Evolutionary conservation across 2,113 vertebrate species (phyloP).

Genomic region (Antechinus flavipes): DNA sequence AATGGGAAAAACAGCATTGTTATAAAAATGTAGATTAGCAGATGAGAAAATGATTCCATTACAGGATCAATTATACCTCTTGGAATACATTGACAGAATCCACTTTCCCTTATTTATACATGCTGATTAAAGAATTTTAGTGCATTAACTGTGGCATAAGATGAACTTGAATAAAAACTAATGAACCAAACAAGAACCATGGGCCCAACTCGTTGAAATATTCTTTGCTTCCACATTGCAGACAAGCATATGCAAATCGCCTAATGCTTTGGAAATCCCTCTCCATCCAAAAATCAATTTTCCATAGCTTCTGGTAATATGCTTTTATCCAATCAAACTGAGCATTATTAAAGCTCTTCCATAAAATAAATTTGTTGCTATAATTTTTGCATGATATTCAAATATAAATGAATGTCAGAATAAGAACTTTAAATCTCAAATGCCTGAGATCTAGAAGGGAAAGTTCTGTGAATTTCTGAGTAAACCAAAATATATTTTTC

Average conservation of each 20-base stretch:
- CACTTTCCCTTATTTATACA: slow-evolving; percentile 57
- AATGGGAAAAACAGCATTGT: slow-evolving; percentile 24
- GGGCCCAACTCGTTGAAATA: slow-evolving; percentile 62
- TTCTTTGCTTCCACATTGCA: slow-evolving; percentile 56
- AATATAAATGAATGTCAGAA: slow-evolving; percentile 33
- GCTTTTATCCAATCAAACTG: slow-evolving; percentile 68
- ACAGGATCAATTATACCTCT: slow-evolving; percentile 52
- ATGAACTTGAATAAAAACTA: slow-evolving; percentile 70
- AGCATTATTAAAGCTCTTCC: slow-evolving; percentile 62
- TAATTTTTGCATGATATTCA: slow-evolving; percentile 50
- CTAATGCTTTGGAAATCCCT: slow-evolving; percentile 73
- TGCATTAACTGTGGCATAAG: slow-evolving; percentile 56
- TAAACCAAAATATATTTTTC: slow-evolving; percentile 56
- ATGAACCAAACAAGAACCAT: slow-evolving; percentile 68
- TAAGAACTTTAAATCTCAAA: slow-evolving; percentile 3
- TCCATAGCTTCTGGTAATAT: slow-evolving; percentile 54
- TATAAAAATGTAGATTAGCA: slow-evolving; percentile 53
- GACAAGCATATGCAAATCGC: slow-evolving; percentile 69
- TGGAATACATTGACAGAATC: slow-evolving; percentile 43
- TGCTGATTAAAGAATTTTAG: slow-evolving; percentile 60
- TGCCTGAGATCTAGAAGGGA: slow-evolving; percentile 55
- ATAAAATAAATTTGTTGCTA: slow-evolving; percentile 62
- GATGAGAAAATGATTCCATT: slow-evolving; percentile 39
- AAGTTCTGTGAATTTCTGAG: slow-evolving; percentile 50
- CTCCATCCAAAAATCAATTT: slow-evolving; percentile 72